These are phyloP conservation scores for Liparis tanakae DNA, from an alignment of 2,797 vertebrate genomes.

Conservation along the genomic window DNA sequence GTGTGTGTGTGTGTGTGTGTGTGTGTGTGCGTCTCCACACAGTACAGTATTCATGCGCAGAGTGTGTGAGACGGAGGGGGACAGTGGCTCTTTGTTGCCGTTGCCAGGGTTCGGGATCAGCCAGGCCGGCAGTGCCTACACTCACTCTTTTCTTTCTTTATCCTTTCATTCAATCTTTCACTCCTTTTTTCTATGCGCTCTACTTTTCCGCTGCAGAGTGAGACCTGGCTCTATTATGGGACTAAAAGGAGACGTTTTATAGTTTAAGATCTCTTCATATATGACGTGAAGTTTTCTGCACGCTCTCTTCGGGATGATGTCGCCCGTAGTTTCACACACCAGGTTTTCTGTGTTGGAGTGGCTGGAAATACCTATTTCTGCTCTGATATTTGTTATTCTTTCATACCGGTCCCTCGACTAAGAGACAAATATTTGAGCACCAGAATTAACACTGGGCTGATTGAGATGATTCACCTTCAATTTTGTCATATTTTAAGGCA, in stretches of 20 bases:
- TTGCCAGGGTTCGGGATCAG: conserved; percentile 62
- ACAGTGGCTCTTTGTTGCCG: conserved; percentile 73
- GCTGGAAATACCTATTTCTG: background rate
- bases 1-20: background rate
- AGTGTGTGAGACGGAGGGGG: conserved; percentile 38
- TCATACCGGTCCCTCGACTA: too few species aligned
- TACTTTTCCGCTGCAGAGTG: conserved; percentile 11
- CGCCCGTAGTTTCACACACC: too few species aligned
- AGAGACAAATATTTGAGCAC: too few species aligned
- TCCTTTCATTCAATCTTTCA: conserved; percentile 44
- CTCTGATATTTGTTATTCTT: background rate
- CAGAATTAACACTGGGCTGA: too few species aligned
- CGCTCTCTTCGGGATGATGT: too few species aligned
- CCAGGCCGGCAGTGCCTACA: conserved; percentile 52
- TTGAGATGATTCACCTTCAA: background rate
- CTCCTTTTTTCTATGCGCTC: conserved; percentile 16
- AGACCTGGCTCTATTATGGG: background rate
- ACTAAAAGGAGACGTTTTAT: background rate
- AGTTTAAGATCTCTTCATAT: background rate
- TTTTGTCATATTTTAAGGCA: background rate
- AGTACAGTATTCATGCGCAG: conserved; percentile 31
- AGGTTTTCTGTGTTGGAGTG: too few species aligned
- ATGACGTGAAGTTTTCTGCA: background rate
- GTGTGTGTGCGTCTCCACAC: background rate
- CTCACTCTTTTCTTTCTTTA: conserved; percentile 56